A percentile compares a stretch with the other conserved stretches of the same genome.
phyloP scores from a whole-genome alignment of 2,888 invertebrate genomes.

The Catonia carolina region DNA sequence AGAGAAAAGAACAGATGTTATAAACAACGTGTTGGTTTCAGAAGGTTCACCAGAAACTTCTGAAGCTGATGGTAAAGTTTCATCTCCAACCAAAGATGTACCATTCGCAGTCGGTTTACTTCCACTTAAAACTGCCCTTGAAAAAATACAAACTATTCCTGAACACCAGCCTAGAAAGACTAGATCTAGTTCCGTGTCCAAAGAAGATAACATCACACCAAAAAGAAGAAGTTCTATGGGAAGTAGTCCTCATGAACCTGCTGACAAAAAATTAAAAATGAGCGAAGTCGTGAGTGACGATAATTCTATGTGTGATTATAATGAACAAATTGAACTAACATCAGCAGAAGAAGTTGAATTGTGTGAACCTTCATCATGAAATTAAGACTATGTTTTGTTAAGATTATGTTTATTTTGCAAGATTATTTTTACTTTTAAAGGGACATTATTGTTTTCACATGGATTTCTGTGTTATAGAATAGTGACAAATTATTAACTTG shows the following conservation, averaged over 20 bases:
- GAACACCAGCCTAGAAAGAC: slow-evolving; percentile 45
- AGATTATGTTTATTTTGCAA: too few relatives aligned
- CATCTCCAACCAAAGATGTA: slow-evolving; percentile 41
- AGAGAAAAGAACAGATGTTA: background rate
- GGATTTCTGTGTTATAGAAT: too few relatives aligned
- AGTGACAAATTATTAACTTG: too few relatives aligned
- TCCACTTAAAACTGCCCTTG: slow-evolving; percentile 42
- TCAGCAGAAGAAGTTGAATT: too few relatives aligned
- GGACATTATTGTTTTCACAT: too few relatives aligned
- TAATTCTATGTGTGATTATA: too few relatives aligned
- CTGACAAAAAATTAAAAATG: slow-evolving; percentile 22
- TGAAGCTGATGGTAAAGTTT: background rate
- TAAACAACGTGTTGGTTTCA: background rate
- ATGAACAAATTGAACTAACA: too few relatives aligned
- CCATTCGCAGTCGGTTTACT: slow-evolving; percentile 44
- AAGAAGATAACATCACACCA: slow-evolving; percentile 33
- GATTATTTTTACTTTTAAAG: too few relatives aligned
- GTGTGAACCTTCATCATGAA: too few relatives aligned
- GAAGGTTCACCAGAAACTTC: background rate
- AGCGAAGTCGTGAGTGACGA: slow-evolving; percentile 15
- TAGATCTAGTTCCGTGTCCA: slow-evolving; percentile 39
- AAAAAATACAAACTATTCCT: slow-evolving; percentile 43
- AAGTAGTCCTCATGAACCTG: slow-evolving; percentile 14
- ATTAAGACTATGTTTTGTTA: too few relatives aligned
- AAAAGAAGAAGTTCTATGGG: slow-evolving; percentile 33